A percentile compares a stretch with the other conserved stretches of the same genome.
Conservation (phyloP, 2,797 vertebrate species). For the Morelia viridis region DNA sequence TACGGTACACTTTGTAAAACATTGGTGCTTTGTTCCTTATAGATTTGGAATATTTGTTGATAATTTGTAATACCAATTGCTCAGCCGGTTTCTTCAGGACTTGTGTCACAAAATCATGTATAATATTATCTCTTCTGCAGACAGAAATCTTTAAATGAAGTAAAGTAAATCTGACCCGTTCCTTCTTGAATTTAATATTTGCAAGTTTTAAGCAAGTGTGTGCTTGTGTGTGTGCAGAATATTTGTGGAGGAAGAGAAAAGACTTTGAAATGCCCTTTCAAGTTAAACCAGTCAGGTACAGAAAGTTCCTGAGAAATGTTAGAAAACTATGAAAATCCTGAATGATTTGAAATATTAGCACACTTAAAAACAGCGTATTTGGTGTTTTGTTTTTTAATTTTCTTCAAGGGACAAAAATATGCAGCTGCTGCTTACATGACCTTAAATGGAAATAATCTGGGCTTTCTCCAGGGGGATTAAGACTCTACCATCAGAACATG, state of each 20-base stretch:
- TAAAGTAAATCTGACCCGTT: neutral
- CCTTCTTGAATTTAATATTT: neutral
- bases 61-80: neutral
- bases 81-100: neutral
- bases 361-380: constrained; percentile 36
- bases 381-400: constrained; percentile 53
- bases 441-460: constrained; percentile 78
- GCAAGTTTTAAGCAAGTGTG: neutral
- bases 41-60: neutral
- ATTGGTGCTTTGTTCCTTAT: neutral
- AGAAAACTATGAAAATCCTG: neutral
- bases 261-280: neutral
- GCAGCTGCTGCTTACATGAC: constrained; percentile 68
- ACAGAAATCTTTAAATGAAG: neutral
- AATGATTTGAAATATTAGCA: constrained; percentile 4
- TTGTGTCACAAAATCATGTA: neutral
- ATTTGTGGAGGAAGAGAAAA: neutral
- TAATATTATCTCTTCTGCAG: neutral
- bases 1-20: neutral
- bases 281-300: neutral
- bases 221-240: neutral
- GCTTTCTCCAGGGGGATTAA: constrained; percentile 70
- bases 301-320: neutral
- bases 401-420: constrained; percentile 60
- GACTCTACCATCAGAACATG: constrained; percentile 59